phyloP scores from a whole-genome alignment of 2,797 vertebrate genomes.

The Apogon talboti region DNA sequence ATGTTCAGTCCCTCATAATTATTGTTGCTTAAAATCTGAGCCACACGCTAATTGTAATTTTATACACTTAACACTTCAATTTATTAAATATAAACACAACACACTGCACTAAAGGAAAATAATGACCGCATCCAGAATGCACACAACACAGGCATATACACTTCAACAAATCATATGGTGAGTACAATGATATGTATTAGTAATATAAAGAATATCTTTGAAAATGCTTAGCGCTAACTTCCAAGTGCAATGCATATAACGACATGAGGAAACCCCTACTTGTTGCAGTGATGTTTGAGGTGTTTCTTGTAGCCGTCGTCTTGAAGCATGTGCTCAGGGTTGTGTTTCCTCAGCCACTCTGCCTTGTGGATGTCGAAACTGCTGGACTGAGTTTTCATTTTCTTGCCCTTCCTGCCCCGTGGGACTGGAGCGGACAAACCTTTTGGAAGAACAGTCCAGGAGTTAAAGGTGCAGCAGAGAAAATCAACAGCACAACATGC shows the following conservation, averaged over 20 bases:
- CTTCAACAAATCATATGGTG: not conserved
- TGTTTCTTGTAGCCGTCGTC: constrained; percentile 99
- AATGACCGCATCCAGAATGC: constrained; percentile 54
- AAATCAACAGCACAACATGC: not conserved
- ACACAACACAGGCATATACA: constrained; percentile 17
- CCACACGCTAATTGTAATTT: constrained; percentile 54
- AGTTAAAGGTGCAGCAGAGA: not conserved
- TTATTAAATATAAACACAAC: constrained; percentile 52
- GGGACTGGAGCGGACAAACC: constrained; percentile 97
- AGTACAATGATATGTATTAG: not conserved
- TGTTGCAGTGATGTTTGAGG: constrained; percentile 99
- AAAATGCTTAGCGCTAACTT: too few species aligned
- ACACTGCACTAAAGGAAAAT: constrained; percentile 51
- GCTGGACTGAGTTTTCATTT: constrained; percentile 96
- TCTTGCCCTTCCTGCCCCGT: constrained; percentile 97
- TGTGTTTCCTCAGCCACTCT: constrained; percentile 98
- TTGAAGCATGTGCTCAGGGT: constrained; percentile 97
- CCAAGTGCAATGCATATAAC: not conserved
- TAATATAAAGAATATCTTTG: too few species aligned
- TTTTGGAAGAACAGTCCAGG: constrained; percentile 55
- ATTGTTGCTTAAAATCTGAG: constrained; percentile 54
- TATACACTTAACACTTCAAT: constrained; percentile 51
- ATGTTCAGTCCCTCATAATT: constrained; percentile 67
- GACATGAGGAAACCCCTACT: constrained; percentile 83
- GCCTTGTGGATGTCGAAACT: constrained; percentile 99